Evolutionary conservation across 2,797 vertebrate species (phyloP).

Genomic region (Microhierax caerulescens): DNA sequence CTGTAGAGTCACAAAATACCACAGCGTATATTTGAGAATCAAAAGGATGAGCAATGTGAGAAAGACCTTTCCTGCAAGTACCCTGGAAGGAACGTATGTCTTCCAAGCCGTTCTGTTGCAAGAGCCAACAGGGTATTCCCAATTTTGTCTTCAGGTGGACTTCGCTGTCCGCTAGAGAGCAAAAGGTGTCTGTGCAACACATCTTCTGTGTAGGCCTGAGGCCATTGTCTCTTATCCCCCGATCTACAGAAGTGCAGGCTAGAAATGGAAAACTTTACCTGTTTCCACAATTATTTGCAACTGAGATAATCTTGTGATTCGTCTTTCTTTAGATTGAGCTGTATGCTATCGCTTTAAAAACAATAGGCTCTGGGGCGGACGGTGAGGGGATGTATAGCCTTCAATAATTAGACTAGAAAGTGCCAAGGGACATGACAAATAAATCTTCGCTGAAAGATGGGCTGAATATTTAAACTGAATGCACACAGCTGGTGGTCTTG

Average conservation of each 20-base stretch:
- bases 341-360: background rate
- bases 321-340: background rate
- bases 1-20: background rate
- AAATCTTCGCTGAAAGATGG: constrained; percentile 19
- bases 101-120: background rate
- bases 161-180: background rate
- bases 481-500: background rate
- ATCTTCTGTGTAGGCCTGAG: background rate
- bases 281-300: background rate
- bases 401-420: background rate
- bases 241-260: background rate
- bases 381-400: background rate
- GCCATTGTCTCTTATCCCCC: background rate
- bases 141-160: background rate
- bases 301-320: background rate
- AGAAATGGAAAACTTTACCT: background rate
- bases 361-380: background rate
- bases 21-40: background rate
- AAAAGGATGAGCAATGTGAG: background rate
- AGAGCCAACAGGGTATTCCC: background rate
- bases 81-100: background rate
- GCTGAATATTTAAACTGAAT: constrained; percentile 16
- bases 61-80: background rate
- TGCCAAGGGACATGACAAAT: constrained; percentile 13
- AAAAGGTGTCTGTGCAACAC: background rate